A percentile compares a stretch with the other conserved stretches of the same genome.
Evolutionary conservation across 2,113 vertebrate genomes (phyloP).

Genomic region (Sinocyclocheilus rhinocerous): DNA sequence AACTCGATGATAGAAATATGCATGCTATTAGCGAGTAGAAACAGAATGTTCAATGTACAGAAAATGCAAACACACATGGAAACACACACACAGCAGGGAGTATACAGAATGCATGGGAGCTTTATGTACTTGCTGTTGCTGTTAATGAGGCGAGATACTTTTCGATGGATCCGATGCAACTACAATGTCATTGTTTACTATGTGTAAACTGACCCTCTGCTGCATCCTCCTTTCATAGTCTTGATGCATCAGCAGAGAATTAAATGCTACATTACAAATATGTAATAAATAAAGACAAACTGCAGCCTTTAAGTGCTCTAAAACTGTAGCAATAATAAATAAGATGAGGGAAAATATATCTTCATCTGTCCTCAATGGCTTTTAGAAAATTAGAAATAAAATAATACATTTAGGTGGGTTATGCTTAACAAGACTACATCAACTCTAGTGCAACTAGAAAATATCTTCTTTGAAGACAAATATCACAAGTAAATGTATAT

Average conservation of each 20-base stretch:
- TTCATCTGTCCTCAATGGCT: background rate
- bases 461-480: background rate
- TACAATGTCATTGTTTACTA: constrained; percentile 12
- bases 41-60: background rate
- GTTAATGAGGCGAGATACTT: constrained; percentile 32
- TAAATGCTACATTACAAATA: background rate
- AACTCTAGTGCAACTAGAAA: background rate
- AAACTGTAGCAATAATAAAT: background rate
- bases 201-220: constrained; percentile 15
- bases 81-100: background rate
- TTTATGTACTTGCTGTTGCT: constrained; percentile 1
- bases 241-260: background rate
- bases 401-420: background rate
- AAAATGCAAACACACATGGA: background rate
- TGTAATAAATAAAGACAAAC: constrained; percentile 17
- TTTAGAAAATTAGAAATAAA: constrained; percentile 6
- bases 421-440: background rate
- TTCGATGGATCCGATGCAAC: background rate
- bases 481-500: background rate
- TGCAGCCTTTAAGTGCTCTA: constrained; percentile 2
- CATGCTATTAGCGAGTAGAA: background rate
- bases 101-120: background rate
- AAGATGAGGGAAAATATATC: background rate
- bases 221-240: background rate
- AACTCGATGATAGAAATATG: background rate